A percentile compares a stretch with the other conserved stretches of the same genome.
Evolutionary conservation across 2,113 vertebrate genomes (phyloP).

Genomic region (Telmatochromis brachygnathus): DNA sequence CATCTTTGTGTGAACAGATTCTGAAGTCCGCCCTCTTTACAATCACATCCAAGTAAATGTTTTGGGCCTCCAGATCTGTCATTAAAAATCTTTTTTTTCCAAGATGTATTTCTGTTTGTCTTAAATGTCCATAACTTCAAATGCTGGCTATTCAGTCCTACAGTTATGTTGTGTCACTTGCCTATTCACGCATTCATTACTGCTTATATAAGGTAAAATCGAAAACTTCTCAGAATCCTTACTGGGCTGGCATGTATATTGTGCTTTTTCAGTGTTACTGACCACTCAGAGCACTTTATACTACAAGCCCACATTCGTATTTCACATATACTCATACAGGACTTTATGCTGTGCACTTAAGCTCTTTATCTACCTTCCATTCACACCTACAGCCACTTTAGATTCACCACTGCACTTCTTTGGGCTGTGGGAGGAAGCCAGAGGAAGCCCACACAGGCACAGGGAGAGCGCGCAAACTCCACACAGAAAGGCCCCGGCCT

Average conservation of each 20-base stretch:
- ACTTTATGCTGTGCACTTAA: not conserved
- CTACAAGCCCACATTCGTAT: not conserved
- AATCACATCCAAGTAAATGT: not conserved
- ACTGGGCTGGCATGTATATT: not conserved
- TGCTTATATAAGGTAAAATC: not conserved
- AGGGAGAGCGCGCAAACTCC: not conserved
- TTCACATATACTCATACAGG: not conserved
- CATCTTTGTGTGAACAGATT: not conserved
- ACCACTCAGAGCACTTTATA: not conserved
- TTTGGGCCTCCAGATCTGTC: not conserved
- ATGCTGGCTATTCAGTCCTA: not conserved
- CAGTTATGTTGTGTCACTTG: not conserved
- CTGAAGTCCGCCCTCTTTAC: not conserved
- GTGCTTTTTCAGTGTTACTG: not conserved
- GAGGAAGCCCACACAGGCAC: not conserved
- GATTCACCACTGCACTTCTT: not conserved
- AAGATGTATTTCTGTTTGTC: not conserved
- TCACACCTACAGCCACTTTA: not conserved
- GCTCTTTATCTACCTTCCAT: not conserved
- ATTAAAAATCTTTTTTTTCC: constrained; percentile 37
- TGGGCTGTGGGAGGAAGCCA: not conserved
- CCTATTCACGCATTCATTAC: not conserved
- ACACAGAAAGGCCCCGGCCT: not conserved
- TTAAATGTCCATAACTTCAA: not conserved
- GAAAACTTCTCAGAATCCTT: not conserved